Conservation (phyloP, 2,888 invertebrate species). For the Neria commutata region DNA sequence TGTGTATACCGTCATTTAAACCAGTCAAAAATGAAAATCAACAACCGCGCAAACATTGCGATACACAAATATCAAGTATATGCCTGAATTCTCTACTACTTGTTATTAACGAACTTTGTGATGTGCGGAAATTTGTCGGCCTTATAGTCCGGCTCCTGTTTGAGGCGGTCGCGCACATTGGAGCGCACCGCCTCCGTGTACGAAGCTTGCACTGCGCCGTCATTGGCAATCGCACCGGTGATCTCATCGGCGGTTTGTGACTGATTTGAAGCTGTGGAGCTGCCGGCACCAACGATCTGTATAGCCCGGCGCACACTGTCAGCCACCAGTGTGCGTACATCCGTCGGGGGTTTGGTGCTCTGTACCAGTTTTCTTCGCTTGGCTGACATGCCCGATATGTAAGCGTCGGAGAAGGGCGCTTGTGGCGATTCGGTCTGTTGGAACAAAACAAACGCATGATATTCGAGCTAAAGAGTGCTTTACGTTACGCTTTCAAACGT, state of each 20-base stretch:
- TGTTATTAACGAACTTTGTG: conserved; percentile 58
- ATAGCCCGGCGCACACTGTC: conserved; percentile 57
- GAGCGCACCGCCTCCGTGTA: conserved; percentile 57
- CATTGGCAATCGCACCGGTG: conserved; percentile 52
- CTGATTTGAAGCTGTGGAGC: conserved; percentile 40
- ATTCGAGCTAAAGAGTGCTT: conserved; percentile 3
- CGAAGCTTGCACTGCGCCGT: conserved; percentile 54
- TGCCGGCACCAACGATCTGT: conserved; percentile 46
- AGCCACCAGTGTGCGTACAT: conserved; percentile 52
- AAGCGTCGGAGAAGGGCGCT: conserved; percentile 84
- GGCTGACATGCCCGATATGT: conserved; percentile 86
- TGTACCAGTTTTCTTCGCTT: conserved; percentile 80
- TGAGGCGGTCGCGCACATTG: conserved; percentile 55
- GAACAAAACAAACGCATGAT: not conserved
- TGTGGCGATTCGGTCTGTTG: conserved; percentile 51
- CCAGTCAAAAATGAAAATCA: too few relatives aligned
- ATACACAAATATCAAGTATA: too few relatives aligned
- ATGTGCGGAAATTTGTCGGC: conserved; percentile 60
- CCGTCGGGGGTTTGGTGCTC: conserved; percentile 53
- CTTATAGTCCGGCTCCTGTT: conserved; percentile 56
- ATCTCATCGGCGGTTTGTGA: conserved; percentile 45
- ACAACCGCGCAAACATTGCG: too few relatives aligned
- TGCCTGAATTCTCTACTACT: conserved; percentile 36
- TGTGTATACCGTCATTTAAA: too few relatives aligned
- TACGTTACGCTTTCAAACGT: too few relatives aligned